Conservation (phyloP, 2,888 invertebrate genomes). For the Minunthozetes semirufus region DNA sequence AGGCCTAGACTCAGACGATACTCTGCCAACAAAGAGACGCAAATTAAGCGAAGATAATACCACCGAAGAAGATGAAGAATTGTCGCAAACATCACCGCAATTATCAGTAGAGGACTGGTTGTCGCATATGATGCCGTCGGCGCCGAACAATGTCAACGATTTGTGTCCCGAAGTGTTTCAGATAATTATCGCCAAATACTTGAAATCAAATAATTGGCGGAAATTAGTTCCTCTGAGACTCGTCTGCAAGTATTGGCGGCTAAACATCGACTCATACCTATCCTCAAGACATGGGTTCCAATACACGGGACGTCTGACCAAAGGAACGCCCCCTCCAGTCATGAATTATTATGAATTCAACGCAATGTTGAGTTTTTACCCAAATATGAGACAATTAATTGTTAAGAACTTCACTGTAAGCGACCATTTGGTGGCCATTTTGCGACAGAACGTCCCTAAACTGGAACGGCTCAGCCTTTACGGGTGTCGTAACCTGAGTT, state of each 20-base stretch:
- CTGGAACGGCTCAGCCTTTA: slow-evolving; percentile 2
- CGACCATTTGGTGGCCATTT: slow-evolving; percentile 25
- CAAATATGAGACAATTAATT: slow-evolving; percentile 25
- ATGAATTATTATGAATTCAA: slow-evolving; percentile 25
- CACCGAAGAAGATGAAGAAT: not conserved
- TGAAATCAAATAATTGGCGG: slow-evolving; percentile 21
- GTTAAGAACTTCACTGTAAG: slow-evolving; percentile 19
- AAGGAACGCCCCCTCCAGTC: slow-evolving; percentile 13
- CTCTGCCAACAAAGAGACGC: not conserved
- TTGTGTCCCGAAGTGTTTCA: slow-evolving; percentile 26
- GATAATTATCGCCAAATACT: slow-evolving; percentile 8
- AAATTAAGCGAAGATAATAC: not conserved
- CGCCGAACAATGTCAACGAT: slow-evolving; percentile 1
- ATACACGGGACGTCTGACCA: slow-evolving; percentile 16
- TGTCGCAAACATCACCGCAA: not conserved
- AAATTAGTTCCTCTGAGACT: slow-evolving; percentile 15
- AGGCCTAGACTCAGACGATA: not conserved
- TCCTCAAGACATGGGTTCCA: slow-evolving; percentile 20
- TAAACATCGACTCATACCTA: slow-evolving; percentile 24
- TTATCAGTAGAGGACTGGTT: not conserved
- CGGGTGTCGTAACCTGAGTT: slow-evolving; percentile 19
- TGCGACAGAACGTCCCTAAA: slow-evolving; percentile 8
- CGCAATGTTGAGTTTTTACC: slow-evolving; percentile 23
- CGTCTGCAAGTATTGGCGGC: slow-evolving; percentile 14
- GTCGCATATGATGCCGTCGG: not conserved